phyloP scores from a whole-genome alignment of 2,113 vertebrate genomes.

The Lamprotornis superbus region DNA sequence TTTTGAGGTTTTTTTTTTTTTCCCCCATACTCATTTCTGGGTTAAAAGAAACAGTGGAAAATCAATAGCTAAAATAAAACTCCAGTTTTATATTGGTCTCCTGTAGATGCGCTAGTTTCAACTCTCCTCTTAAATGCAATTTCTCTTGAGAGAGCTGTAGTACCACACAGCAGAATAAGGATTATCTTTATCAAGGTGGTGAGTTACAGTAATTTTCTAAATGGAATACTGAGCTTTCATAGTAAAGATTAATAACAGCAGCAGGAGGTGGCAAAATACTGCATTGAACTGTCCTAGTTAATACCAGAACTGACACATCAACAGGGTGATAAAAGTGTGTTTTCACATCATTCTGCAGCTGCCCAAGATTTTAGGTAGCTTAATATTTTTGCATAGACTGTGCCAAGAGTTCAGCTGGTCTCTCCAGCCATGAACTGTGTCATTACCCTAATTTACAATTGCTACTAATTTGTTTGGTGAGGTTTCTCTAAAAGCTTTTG shows the following conservation, averaged over 20 bases:
- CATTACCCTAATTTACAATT: not conserved
- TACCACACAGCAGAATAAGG: not conserved
- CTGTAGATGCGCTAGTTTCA: not conserved
- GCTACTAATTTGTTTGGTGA: not conserved
- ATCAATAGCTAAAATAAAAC: not conserved
- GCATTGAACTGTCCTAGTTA: not conserved
- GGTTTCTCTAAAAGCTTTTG: not conserved
- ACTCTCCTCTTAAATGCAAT: not conserved
- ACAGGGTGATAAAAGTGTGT: not conserved
- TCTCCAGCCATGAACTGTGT: not conserved
- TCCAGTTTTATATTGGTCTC: not conserved
- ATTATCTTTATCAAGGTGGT: not conserved
- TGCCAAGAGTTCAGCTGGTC: not conserved
- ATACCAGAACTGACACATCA: not conserved
- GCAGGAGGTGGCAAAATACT: not conserved
- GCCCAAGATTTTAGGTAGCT: not conserved
- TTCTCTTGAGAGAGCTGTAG: not conserved
- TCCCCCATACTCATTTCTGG: not conserved
- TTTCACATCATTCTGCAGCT: not conserved
- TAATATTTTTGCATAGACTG: not conserved
- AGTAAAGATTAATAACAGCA: not conserved
- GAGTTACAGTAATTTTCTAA: not conserved
- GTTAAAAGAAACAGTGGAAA: not conserved
- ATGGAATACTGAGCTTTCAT: not conserved
- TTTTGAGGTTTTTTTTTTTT: not conserved